Conservation (phyloP, 2,797 vertebrate species). For the Eptatretus atami region DNA sequence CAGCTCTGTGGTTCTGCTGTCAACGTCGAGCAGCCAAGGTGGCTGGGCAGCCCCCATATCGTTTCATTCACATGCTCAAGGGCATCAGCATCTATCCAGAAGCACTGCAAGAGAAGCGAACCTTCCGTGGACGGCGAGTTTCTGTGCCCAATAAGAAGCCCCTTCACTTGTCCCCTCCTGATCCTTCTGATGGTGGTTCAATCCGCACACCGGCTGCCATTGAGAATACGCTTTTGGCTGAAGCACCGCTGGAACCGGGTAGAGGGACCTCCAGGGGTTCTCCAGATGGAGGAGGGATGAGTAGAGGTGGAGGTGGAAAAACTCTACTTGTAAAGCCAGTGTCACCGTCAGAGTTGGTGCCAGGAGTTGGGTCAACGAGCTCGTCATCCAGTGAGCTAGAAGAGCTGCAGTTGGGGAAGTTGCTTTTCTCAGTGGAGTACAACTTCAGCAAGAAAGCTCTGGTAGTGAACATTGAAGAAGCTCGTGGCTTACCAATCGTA, state of each 20-base stretch:
- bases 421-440: conserved; percentile 70
- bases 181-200: no score
- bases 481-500: conserved; percentile 45
- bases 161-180: no score
- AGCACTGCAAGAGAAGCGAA: conserved; percentile 9
- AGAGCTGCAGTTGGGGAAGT: conserved; percentile 25
- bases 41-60: conserved; percentile 26
- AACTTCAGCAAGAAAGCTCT: conserved; percentile 88
- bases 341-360: neutral
- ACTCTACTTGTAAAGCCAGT: no score
- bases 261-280: neutral
- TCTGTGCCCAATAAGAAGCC: conserved; percentile 29
- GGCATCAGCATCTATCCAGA: conserved; percentile 92
- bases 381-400: conserved; percentile 17
- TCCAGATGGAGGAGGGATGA: conserved; percentile 6
- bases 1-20: conserved; percentile 70
- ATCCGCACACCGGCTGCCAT: conserved; percentile 21
- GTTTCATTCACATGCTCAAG: conserved; percentile 93
- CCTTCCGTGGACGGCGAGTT: neutral
- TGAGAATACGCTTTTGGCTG: conserved; percentile 14
- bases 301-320: neutral
- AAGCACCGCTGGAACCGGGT: conserved; percentile 12
- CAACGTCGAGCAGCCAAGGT: conserved; percentile 25
- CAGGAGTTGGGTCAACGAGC: neutral
- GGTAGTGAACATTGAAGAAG: conserved; percentile 65